These are phyloP conservation scores for Polyodon spathula DNA, from an alignment of 2,113 vertebrate genomes.

Conservation along the genomic window DNA sequence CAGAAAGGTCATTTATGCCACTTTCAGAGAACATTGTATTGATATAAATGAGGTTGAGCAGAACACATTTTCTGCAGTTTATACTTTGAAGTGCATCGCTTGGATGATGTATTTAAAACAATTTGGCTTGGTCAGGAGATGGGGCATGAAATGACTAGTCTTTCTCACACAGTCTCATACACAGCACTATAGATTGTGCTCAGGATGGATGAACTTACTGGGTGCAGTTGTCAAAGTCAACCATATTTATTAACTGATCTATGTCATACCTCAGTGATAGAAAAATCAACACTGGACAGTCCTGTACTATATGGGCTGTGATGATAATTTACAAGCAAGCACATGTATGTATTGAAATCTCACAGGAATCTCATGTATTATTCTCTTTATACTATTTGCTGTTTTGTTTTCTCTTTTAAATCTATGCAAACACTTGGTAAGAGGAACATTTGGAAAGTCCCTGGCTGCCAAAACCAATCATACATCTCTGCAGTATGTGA, in stretches of 20 bases:
- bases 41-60: neutral
- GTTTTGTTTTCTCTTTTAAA: too few relatives aligned
- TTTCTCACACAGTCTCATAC: constrained; percentile 2
- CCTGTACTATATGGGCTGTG: neutral
- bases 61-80: neutral
- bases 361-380: too few relatives aligned
- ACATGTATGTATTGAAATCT: too few relatives aligned
- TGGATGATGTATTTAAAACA: neutral
- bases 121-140: constrained; percentile 4
- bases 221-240: neutral
- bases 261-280: neutral
- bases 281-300: constrained; percentile 8
- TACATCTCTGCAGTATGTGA: too few relatives aligned
- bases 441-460: too few relatives aligned
- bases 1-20: neutral
- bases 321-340: too few relatives aligned
- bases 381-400: too few relatives aligned
- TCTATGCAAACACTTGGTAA: too few relatives aligned
- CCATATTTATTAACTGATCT: constrained; percentile 8
- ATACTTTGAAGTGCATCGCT: constrained; percentile 3
- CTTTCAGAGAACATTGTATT: neutral
- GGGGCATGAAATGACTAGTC: neutral
- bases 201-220: neutral
- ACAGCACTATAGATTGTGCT: neutral
- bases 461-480: too few relatives aligned